These are phyloP conservation scores for Phocoena phocoena DNA, from an alignment of 2,113 vertebrate genomes.

Conservation along the genomic window DNA sequence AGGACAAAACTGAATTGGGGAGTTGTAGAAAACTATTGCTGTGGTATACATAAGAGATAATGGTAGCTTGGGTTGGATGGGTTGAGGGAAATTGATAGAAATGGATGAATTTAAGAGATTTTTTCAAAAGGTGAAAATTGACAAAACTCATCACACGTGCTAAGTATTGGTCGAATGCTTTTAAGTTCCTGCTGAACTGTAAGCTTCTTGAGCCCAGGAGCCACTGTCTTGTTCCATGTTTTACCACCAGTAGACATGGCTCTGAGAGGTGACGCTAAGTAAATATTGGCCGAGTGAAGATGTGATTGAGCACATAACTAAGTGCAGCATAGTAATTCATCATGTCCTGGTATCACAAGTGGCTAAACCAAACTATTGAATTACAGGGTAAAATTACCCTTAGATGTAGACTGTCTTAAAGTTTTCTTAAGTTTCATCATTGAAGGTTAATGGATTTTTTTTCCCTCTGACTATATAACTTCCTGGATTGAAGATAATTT, in stretches of 20 bases:
- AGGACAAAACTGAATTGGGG: neutral
- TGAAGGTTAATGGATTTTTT: neutral
- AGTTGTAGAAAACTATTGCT: neutral
- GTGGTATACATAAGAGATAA: neutral
- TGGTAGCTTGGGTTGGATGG: neutral
- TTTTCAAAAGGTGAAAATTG: neutral
- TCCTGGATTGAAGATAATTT: slow-evolving; percentile 26
- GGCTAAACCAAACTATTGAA: neutral
- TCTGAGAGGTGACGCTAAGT: no score
- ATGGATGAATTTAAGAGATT: neutral
- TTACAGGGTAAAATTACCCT: neutral
- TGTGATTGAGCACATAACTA: neutral
- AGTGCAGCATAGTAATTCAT: neutral
- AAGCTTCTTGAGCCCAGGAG: neutral
- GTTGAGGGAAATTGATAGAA: neutral
- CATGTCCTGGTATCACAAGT: neutral
- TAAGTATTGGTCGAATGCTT: neutral
- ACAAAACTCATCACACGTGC: neutral
- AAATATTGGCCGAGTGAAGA: neutral
- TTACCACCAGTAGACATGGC: neutral
- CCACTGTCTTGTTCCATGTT: neutral
- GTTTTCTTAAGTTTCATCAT: slow-evolving; percentile 27
- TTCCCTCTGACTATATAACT: neutral
- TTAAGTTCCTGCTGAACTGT: neutral
- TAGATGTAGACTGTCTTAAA: neutral